These are phyloP conservation scores for Huso huso DNA, from an alignment of 2,797 vertebrate species.

Conservation along the genomic window DNA sequence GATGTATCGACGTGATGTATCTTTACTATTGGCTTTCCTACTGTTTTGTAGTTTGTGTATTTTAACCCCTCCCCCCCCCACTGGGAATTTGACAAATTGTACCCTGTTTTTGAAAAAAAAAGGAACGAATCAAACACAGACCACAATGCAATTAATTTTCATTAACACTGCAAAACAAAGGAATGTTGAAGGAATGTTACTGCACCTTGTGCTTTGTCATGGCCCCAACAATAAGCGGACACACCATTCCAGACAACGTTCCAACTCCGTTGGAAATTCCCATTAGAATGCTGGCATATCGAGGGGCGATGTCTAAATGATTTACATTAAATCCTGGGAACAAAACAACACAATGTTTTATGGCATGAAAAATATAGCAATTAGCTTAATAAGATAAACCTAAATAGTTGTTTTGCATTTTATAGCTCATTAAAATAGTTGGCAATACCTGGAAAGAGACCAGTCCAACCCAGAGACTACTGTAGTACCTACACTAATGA, in stretches of 20 bases:
- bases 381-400: no score
- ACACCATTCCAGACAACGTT: conserved; percentile 94
- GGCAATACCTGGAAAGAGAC: no score
- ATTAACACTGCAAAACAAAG: background rate
- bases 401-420: no score
- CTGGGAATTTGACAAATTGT: no score
- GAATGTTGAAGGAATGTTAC: background rate
- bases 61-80: no score
- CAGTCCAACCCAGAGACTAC: no score
- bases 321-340: conserved; percentile 93
- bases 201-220: conserved; percentile 91
- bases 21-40: no score
- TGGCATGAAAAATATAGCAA: no score
- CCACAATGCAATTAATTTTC: background rate
- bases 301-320: conserved; percentile 93
- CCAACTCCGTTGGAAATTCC: conserved; percentile 95
- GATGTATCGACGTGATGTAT: no score
- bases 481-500: no score
- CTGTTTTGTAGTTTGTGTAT: no score
- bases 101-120: background rate
- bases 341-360: conserved; percentile 9
- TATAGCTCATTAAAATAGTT: no score
- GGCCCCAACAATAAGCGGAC: conserved; percentile 89
- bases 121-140: background rate
- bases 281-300: conserved; percentile 97